A percentile compares a stretch with the other conserved stretches of the same genome.
These are phyloP conservation scores for Ceratina australensis DNA, from an alignment of 1,140 invertebrate species.

Conservation along the genomic window DNA sequence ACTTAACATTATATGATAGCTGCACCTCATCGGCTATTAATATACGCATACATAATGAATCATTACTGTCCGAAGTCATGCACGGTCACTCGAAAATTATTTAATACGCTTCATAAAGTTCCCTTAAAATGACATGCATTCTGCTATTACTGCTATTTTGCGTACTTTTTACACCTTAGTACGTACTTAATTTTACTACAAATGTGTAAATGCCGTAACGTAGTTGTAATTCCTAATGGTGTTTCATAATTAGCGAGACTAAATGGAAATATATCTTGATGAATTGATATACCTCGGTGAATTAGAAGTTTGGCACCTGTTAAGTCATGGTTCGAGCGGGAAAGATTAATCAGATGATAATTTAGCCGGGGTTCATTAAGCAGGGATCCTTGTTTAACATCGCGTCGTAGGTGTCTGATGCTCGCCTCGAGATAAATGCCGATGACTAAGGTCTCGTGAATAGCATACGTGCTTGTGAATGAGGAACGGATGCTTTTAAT, in stretches of 20 bases:
- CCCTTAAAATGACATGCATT: too few relatives aligned
- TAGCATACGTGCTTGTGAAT: conserved; percentile 25
- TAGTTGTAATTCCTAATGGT: background rate
- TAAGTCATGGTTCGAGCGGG: background rate
- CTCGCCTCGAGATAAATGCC: conserved; percentile 35
- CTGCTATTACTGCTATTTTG: too few relatives aligned
- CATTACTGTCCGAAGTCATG: too few relatives aligned
- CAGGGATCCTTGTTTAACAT: conserved; percentile 6
- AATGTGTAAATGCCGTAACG: too few relatives aligned
- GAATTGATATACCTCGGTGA: background rate
- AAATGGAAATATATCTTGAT: background rate
- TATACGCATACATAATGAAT: background rate
- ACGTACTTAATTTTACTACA: too few relatives aligned
- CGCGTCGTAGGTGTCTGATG: conserved; percentile 25
- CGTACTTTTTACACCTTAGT: too few relatives aligned
- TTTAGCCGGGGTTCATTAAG: conserved; percentile 43
- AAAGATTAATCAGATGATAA: conserved; percentile 41
- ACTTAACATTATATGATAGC: conserved; percentile 1
- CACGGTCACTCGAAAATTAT: too few relatives aligned
- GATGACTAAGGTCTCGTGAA: conserved; percentile 21
- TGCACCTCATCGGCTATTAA: background rate
- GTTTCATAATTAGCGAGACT: background rate
- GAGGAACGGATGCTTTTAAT: conserved; percentile 29
- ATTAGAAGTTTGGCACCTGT: conserved; percentile 28
- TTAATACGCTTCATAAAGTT: too few relatives aligned